Conservation (phyloP, 1,140 invertebrate genomes). For the Drosophila malerkotliana region DNA sequence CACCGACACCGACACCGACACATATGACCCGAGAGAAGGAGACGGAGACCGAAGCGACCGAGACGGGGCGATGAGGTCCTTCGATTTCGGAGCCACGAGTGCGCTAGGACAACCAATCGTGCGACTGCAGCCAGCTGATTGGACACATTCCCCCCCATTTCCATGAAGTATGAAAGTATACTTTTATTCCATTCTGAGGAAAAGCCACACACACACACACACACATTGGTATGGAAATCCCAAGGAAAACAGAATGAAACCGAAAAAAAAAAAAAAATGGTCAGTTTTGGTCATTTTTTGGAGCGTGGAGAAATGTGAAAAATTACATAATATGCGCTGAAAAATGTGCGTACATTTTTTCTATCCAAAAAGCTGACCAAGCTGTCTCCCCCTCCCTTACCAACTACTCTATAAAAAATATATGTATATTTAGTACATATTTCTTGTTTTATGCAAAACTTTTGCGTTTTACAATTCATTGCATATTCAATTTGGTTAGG, state of each 20-base stretch:
- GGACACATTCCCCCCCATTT: constrained; percentile 61
- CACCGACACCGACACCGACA: not conserved
- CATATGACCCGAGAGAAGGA: constrained; percentile 4
- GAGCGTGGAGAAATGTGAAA: constrained; percentile 70
- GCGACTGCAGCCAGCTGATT: constrained; percentile 77
- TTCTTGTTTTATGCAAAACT: constrained; percentile 77
- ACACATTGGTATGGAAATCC: constrained; percentile 10
- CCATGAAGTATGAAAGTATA: not conserved
- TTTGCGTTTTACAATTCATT: constrained; percentile 82
- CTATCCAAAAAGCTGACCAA: constrained; percentile 61
- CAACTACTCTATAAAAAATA: not conserved
- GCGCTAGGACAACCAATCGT: constrained; percentile 59
- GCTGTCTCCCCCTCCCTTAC: constrained; percentile 7
- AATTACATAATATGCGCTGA: constrained; percentile 81
- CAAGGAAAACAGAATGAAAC: constrained; percentile 12
- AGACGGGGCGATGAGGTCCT: constrained; percentile 35
- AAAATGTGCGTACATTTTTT: constrained; percentile 81
- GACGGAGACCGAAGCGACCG: not conserved
- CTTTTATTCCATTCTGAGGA: constrained; percentile 1
- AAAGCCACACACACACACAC: constrained; percentile 19
- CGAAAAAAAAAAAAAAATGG: constrained; percentile 16
- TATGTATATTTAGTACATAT: constrained; percentile 12
- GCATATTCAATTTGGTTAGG: constrained; percentile 78
- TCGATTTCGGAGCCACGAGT: constrained; percentile 57
- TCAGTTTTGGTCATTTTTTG: constrained; percentile 20